Conservation (phyloP, 2,797 vertebrate genomes). For the Synanceia verrucosa region DNA sequence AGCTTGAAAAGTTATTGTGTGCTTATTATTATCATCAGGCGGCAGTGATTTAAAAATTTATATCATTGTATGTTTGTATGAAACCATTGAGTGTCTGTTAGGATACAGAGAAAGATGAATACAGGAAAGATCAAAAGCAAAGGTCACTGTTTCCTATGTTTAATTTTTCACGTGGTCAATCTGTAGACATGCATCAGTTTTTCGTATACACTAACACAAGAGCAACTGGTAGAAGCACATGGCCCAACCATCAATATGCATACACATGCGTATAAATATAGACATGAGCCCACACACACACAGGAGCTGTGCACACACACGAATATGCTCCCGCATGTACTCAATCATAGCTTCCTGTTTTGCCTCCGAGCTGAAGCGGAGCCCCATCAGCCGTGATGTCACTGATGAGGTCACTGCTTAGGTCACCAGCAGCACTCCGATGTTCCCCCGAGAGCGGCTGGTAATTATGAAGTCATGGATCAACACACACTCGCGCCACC, state of each 20-base stretch:
- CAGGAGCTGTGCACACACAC: constrained; percentile 30
- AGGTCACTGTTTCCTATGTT: no score
- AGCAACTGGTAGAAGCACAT: constrained; percentile 6
- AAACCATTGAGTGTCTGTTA: no score
- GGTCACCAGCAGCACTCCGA: constrained; percentile 72
- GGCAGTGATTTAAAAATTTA: no score
- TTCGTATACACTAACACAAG: background rate
- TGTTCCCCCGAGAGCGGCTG: constrained; percentile 50
- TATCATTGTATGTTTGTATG: no score
- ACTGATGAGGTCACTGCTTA: constrained; percentile 78
- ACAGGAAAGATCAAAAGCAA: background rate
- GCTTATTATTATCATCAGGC: no score
- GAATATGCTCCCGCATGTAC: constrained; percentile 36
- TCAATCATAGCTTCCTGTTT: constrained; percentile 76
- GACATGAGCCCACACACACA: constrained; percentile 43
- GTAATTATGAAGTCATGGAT: constrained; percentile 78
- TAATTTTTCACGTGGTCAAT: no score
- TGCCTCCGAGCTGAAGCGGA: constrained; percentile 45
- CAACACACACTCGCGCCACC: constrained; percentile 36
- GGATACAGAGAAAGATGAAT: no score
- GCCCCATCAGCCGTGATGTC: constrained; percentile 70
- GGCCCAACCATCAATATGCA: constrained; percentile 31
- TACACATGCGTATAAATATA: constrained; percentile 25
- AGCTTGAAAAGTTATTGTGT: no score
- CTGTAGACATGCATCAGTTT: no score